Evolutionary conservation across 2,797 vertebrate species (phyloP), one percentile per base, ranked within the genome.

Genomic region (Cirrhinus molitorella): DNA sequence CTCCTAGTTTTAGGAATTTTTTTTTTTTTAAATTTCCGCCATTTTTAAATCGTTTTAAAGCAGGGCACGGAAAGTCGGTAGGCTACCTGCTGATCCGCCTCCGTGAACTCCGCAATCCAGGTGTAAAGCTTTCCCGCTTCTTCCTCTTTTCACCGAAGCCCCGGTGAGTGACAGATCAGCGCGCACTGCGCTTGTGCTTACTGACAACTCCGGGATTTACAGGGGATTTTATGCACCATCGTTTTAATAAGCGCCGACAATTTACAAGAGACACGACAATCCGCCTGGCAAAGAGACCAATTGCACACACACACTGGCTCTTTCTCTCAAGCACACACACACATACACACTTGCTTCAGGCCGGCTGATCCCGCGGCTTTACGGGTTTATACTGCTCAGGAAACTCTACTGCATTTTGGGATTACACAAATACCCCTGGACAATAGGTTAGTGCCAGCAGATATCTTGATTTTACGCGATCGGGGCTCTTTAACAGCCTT

Each of bases 361-460:
- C 89, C 79, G 89, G 90, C 92, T 96, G 96, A 96, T 96, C 96
- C 94, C 89, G 88, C 12, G 95, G 92, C 95, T 96, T 96, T 96
- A 94, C 85, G 80, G 92, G 92, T 88, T 95, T 86, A 71, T 95
- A 95, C 94, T 91, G 92, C 94, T 94, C 94, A 93, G 94, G 95
- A 95, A 94, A 96, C 94, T 95, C 94, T 93, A 90, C 92, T 90
- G 94, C 95, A 95, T 94, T 95, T 95, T 95, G 92, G 96, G 96
- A 97, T 97, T 97, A 97, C 94, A 94, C 88, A 89, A 92, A 93
- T 94, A 94, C 93, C 91, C 91, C 91, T 87, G 94, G 91, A 93
- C 93, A 94, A 91, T 80, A 90, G 89, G 59, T 88, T 83, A 88
- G 79, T 88, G 93, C 93, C 90, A 91, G 92, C 91, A 94, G 94